phyloP scores from a whole-genome alignment of 2,113 vertebrate genomes.

The Mystacornis crossleyi region DNA sequence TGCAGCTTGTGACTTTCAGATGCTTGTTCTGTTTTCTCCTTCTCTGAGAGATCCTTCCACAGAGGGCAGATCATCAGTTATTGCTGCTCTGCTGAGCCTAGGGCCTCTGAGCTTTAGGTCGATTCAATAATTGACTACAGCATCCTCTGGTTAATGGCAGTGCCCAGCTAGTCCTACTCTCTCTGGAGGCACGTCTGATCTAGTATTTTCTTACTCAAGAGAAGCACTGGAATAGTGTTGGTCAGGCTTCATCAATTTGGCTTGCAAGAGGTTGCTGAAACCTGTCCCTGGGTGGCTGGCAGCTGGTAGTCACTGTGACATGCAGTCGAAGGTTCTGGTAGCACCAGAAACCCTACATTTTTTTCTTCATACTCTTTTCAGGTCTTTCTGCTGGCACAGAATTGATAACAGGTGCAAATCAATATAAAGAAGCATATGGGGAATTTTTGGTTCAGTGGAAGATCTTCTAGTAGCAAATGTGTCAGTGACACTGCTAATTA shows the following conservation, averaged over 20 bases:
- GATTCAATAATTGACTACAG: neutral
- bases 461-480: constrained; percentile 13
- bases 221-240: neutral
- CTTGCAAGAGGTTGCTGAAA: neutral
- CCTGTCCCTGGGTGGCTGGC: neutral
- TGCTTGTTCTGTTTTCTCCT: neutral
- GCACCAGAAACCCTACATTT: neutral
- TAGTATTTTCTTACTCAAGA: neutral
- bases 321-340: neutral
- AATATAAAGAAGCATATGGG: constrained; percentile 36
- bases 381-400: constrained; percentile 40
- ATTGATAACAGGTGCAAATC: constrained; percentile 43
- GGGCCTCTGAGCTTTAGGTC: neutral
- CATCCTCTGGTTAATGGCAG: neutral
- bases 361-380: neutral
- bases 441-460: constrained; percentile 13
- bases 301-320: neutral
- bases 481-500: constrained; percentile 40
- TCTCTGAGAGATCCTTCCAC: neutral
- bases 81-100: neutral
- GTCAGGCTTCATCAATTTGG: neutral
- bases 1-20: neutral
- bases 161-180: neutral
- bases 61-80: neutral
- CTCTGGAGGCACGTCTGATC: neutral